phyloP scores from a whole-genome alignment of 1,140 invertebrate genomes.

The Lepidurus apus region DNA sequence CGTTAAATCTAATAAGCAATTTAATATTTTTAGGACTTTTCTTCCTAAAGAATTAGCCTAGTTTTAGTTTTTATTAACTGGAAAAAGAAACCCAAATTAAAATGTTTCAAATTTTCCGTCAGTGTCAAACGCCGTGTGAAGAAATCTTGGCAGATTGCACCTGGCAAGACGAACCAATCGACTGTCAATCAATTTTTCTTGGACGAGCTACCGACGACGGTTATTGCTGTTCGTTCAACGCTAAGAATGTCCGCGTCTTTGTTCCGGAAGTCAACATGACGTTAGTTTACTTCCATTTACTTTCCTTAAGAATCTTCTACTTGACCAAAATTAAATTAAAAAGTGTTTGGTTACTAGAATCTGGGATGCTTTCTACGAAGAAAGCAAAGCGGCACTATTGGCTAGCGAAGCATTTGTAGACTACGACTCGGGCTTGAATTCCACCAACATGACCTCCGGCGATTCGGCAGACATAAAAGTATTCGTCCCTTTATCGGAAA shows the following conservation, averaged over 20 bases:
- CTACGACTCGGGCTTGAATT: background rate
- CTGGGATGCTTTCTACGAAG: background rate
- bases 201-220: slow-evolving; percentile 30
- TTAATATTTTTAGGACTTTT: background rate
- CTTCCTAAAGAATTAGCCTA: background rate
- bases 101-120: background rate
- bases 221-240: slow-evolving; percentile 34
- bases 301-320: background rate
- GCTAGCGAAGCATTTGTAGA: background rate
- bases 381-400: background rate
- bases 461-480: background rate
- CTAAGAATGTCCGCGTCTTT: background rate
- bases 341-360: background rate
- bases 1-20: background rate
- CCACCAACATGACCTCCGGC: background rate
- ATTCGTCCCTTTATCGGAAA: background rate
- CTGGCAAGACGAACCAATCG: background rate
- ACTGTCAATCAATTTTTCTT: background rate
- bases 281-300: background rate
- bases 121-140: background rate
- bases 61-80: background rate
- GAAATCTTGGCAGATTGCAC: background rate
- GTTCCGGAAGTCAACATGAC: background rate
- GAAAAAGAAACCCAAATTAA: background rate
- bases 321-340: background rate